Base-by-base conservation (phyloP, 2,888 invertebrate species). In the Ephialtes manifestator region DNA sequence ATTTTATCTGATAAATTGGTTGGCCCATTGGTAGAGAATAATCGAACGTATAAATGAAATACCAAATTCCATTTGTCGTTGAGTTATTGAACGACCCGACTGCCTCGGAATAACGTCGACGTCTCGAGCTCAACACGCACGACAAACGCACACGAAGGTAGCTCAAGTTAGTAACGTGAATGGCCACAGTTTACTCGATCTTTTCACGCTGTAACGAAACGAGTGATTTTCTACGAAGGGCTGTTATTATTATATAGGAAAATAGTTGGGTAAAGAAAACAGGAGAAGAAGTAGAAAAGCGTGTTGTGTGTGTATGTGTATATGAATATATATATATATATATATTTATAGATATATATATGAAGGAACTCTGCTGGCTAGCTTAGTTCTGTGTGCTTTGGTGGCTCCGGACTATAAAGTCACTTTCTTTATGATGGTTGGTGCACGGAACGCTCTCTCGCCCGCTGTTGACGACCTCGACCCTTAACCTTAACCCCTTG, bases 401-500 rank as follows among this genome's bases (percentile, higher is more conserved):
- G 39, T 65, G 65, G 20, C 39, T 65, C 39, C 65, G 39, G 18
- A 65, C 65, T 65, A 65, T 20, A 35, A 55, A 67, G 55, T 75
- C 48, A 74, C 53, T 80, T 67, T 81, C 51, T 75, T 68, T 63
- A 74, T 55, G 74, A 68, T 81, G 39, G 74, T 28, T 20, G 67
- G 24, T 60, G 58, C 24, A 48, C 60, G 75, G 67, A 74, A 67
- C 55, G 74, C 35, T 83, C 60, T 60, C 78, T 74, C 58, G 55
- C 18, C 31, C 51, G 35, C 55, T 43, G 58, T 74, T 74, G 43
- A 83, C 78, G 78, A 79, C 78, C 74, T 79, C 74, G 68, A 83
- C 83, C 83, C 70, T 70, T 79, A 68, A 83, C 77, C 83, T 78
- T 74, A 79, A 78, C 58, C 35, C 58, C 60, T 63, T 63, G 58